Evolutionary conservation across 2,113 vertebrate genomes (phyloP), one percentile per base, ranked within the genome.

Genomic region (Trematomus loennbergii): DNA sequence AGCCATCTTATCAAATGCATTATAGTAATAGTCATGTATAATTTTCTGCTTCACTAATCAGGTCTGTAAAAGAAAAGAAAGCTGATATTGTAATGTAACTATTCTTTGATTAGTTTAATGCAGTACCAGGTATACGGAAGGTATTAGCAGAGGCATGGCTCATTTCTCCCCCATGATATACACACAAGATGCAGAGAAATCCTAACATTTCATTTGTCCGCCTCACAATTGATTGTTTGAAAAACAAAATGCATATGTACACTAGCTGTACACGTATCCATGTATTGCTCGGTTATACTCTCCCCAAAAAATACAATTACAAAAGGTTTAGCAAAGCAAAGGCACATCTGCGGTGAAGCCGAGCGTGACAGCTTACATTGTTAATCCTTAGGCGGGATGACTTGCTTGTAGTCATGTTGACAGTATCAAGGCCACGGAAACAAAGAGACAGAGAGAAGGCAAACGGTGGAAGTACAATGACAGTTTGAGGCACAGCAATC

Each of bases 261-360:
- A 43, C 43, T 10, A 54, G 22, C 18, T 48, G 59, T 68, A 50
- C 12, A 70, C 72, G 12, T 36, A 73, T 86, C 59, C 78, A 65
- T 81, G 79, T 69, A 64, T 13, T 52, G 62, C 36, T 80, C 65
- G 6, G 61, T 68, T 82, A 86, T 60, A 79, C 83, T 55, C 65
- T 83, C 81, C 65, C 83, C 78, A 83, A 88, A 93, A 87, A 89
- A 83, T 85, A 72, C 85, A 94, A 90, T 92, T 90, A 92, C 78
- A 81, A 83, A 72, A 78, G 84, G 83, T 91, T 91, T 85, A 90
- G 88, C 67, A 77, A 86, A 69, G 78, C 81, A 54, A 72, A 89
- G 65, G 86, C 82, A 60, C 83, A 90, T 92, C 80, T 85, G 81
- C 48, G 22, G 72, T 73, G 84, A 78, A 80, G 87, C 84, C 36